Percentiles rank a stretch among this genome's conserved stretches.
Conservation (phyloP, 2,888 invertebrate species). For the Salticus scenicus region DNA sequence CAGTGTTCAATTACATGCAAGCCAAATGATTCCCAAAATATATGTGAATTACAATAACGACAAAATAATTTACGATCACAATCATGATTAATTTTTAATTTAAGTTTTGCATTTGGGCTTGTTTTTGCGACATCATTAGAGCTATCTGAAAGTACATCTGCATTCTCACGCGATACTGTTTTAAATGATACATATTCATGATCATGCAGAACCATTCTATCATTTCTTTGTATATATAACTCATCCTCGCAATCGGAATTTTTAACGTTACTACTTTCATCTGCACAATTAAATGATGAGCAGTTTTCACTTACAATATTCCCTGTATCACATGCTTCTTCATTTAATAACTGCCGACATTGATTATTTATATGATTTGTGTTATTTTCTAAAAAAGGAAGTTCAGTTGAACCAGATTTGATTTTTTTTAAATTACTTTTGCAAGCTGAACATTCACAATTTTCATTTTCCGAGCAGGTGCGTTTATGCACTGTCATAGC, state of each 20-base stretch:
- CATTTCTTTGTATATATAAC: too few relatives aligned
- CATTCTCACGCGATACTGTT: neutral
- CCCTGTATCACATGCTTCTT: too few relatives aligned
- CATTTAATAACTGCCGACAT: too few relatives aligned
- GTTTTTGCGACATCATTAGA: neutral
- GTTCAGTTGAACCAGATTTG: neutral
- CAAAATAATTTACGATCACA: constrained; percentile 50
- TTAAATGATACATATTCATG: neutral
- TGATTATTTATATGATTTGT: too few relatives aligned
- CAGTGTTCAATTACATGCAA: constrained; percentile 41
- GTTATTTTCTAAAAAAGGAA: too few relatives aligned
- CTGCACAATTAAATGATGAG: too few relatives aligned
- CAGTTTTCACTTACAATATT: too few relatives aligned
- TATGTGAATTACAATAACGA: constrained; percentile 25
- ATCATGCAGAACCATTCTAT: neutral
- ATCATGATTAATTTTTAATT: neutral
- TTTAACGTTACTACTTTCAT: too few relatives aligned
- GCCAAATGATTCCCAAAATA: constrained; percentile 36
- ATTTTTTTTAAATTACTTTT: neutral
- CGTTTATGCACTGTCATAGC: constrained; percentile 36
- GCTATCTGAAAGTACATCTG: neutral
- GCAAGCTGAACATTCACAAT: constrained; percentile 41
- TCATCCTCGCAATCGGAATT: too few relatives aligned
- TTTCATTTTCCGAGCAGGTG: constrained; percentile 25
- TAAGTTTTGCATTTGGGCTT: neutral